Conservation (phyloP, 2,797 vertebrate species). For the Chaetophractus vellerosus region DNA sequence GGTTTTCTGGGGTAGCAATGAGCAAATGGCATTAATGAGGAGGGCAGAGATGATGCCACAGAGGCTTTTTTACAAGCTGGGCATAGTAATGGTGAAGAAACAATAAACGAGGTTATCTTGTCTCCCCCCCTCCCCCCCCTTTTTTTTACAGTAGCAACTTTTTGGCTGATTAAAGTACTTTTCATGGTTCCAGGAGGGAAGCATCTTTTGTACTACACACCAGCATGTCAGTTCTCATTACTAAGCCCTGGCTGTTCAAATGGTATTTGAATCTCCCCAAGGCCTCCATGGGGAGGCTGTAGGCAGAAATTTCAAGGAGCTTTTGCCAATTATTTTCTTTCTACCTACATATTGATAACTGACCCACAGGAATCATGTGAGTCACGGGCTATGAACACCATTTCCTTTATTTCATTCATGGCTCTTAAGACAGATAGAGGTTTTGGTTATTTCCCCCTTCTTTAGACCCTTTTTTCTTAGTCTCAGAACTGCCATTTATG, state of each 20-base stretch:
- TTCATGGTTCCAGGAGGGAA: slow-evolving; percentile 79
- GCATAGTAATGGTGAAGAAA: slow-evolving; percentile 21
- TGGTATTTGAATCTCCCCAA: slow-evolving; percentile 80
- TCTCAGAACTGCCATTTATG: slow-evolving; percentile 25
- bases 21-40: slow-evolving; percentile 73
- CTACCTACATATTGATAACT: slow-evolving; percentile 82
- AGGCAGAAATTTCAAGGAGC: slow-evolving; percentile 85
- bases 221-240: slow-evolving; percentile 85
- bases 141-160: slow-evolving; percentile 73
- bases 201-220: slow-evolving; percentile 83
- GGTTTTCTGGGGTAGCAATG: slow-evolving; percentile 72
- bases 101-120: slow-evolving; percentile 64
- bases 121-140: background rate
- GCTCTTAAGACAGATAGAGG: slow-evolving; percentile 34
- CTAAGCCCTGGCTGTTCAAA: slow-evolving; percentile 82
- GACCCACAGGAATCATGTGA: slow-evolving; percentile 70
- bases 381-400: slow-evolving; percentile 67
- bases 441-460: background rate
- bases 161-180: slow-evolving; percentile 83
- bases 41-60: slow-evolving; percentile 63
- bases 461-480: background rate
- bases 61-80: slow-evolving; percentile 36
- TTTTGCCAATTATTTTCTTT: slow-evolving; percentile 85
- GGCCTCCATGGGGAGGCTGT: slow-evolving; percentile 80
- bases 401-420: slow-evolving; percentile 79